Evolutionary conservation across 2,113 vertebrate genomes (phyloP), one percentile per base, ranked within the genome.

Genomic region (Bujurquina vittata): DNA sequence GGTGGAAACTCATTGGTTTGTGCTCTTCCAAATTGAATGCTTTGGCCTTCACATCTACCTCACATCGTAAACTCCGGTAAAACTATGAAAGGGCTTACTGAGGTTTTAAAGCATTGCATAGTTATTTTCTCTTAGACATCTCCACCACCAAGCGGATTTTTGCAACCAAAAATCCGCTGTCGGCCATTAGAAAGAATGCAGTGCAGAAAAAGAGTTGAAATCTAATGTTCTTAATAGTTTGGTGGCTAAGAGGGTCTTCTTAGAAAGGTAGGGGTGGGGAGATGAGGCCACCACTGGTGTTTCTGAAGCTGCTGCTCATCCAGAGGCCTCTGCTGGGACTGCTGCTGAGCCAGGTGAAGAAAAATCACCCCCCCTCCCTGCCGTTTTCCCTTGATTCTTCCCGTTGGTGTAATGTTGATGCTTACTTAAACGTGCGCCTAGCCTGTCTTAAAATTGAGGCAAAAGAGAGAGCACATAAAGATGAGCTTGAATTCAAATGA

Each of bases 121-220:
- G 6, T 11, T 54, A 33, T 54, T 72, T 72, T 31, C 17, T 52
- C 65, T 7, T 69, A 49, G 23, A 49, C 17, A 3, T 49, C 15
- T 11, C 11, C 23, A 43, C 22, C 0, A 3, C 29, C 65, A 69
- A 0, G 43, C 23, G 20, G 65, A 49, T 69, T 20, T 69, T 15
- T 69, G 23, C 43, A 0, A 29, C 43, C 40, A 49, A 5, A 29
- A 49, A 40, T 29, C 40, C 23, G 23, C 29, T 69, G 9, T 29
- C 0, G 2, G 46, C 15, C 22, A 0, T 29, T 26, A 18, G 22
- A 0, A 69, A 49, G 63, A 49, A 18, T 0, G 23, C 40, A 29
- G 8, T 29, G 43, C 3, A 69, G 23, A 69, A 69, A 69, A 69
- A 3, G 35, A 65, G 65, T 52, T 52, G 18, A 52, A 52, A 43